Conservation (phyloP, 2,797 vertebrate species). For the Avahi laniger region DNA sequence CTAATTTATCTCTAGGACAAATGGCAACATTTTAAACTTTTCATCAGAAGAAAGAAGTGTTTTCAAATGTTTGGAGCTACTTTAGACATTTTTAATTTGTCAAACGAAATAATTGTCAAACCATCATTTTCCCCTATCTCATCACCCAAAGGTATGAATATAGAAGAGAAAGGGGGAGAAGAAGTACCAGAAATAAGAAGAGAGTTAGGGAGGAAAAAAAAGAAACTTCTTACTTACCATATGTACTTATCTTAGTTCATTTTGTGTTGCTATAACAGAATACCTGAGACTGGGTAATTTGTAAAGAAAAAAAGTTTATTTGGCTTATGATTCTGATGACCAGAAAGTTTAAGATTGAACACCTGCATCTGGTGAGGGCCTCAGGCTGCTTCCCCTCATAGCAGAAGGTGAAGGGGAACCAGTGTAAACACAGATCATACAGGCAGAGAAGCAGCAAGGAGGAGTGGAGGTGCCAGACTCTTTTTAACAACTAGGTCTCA, state of each 20-base stretch:
- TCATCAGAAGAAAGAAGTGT: background rate
- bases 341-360: background rate
- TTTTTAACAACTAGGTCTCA: background rate
- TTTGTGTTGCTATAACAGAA: background rate
- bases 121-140: background rate
- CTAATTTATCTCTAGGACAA: background rate
- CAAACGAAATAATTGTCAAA: background rate
- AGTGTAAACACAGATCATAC: background rate
- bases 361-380: background rate
- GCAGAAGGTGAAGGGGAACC: background rate
- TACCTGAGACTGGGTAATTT: background rate
- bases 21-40: background rate
- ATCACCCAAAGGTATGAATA: background rate
- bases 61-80: background rate
- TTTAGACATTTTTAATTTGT: background rate
- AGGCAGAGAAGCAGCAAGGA: background rate
- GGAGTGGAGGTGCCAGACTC: background rate
- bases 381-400: background rate
- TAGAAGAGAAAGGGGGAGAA: background rate
- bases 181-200: background rate
- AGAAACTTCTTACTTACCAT: background rate
- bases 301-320: background rate
- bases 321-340: background rate
- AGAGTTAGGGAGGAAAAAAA: background rate
- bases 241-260: background rate